Base-by-base conservation (phyloP, 35 echinoderm and acorn worm genomes). In the Chiridota heheva region DNA sequence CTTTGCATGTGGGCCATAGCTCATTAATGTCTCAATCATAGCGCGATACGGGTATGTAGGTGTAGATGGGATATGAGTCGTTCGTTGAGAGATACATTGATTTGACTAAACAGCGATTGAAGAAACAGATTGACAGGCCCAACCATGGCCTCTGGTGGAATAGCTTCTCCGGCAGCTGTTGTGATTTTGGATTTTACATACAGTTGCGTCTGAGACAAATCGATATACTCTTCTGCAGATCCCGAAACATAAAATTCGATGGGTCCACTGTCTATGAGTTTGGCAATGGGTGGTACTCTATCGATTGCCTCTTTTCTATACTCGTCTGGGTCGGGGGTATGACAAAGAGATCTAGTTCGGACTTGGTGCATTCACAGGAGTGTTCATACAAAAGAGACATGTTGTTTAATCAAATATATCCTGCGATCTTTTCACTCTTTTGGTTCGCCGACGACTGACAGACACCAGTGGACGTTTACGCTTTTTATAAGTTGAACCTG, bases 281-380 rank as follows among this genome's bases (percentile, higher is more conserved):
- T n/a, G n/a, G n/a, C n/a, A n/a, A n/a, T n/a, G n/a, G n/a, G n/a
- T n/a, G n/a, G n/a, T n/a, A n/a, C n/a, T n/a, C n/a, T n/a, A n/a
- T n/a, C n/a, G n/a, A n/a, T n/a, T n/a, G n/a, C n/a, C n/a, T n/a
- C n/a, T n/a, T n/a, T n/a, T n/a, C n/a, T n/a, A n/a, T n/a, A n/a
- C n/a, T n/a, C n/a, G n/a, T n/a, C n/a, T 83, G 87, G 0, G 87
- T 90, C 1, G 66, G 39, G 10, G 81, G 81, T 20, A 90, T 17
- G 18, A 59, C 25, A 60, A 90, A 90, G 7, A 91, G 55, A 64
- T 91, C 89, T 15, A 91, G 51, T 72, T 91, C 73, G 1, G 82
- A 85, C 49, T 80, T 79, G 17, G 82, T 67, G 38, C 89, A 90
- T 65, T 83, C 79, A 28, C 65, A 81, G 4, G 69, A 77, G 5